A percentile compares a stretch with the other conserved stretches of the same genome.
Evolutionary conservation across 2,797 vertebrate genomes (phyloP).

Genomic region (Falco cherrug): DNA sequence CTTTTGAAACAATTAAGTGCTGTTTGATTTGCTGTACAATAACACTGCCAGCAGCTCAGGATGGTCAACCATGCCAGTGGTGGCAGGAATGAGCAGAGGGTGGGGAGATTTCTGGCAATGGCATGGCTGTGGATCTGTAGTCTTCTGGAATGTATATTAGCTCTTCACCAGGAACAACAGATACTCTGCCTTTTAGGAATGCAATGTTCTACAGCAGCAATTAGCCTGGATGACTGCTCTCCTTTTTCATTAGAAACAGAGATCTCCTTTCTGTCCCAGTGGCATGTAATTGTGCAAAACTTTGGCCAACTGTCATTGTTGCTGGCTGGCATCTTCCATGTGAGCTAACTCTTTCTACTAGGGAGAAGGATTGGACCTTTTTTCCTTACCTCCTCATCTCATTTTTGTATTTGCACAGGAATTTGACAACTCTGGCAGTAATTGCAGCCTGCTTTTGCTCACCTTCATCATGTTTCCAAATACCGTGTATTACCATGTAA

Average conservation of each 20-base stretch:
- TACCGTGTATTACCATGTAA: not conserved
- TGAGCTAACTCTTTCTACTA: not conserved
- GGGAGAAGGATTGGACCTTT: not conserved
- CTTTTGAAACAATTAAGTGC: not conserved
- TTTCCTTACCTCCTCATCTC: not conserved
- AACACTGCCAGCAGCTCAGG: not conserved
- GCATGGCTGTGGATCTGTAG: not conserved
- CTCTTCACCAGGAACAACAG: not conserved
- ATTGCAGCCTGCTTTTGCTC: conserved; percentile 8
- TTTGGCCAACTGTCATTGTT: not conserved
- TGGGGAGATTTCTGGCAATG: not conserved
- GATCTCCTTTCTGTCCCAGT: not conserved
- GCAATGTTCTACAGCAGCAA: not conserved
- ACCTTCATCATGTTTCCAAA: conserved; percentile 43
- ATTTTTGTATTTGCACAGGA: not conserved
- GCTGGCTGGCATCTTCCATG: not conserved
- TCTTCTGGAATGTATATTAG: not conserved
- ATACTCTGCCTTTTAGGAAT: not conserved
- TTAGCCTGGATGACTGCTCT: not conserved
- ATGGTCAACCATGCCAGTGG: not conserved
- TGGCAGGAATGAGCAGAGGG: not conserved
- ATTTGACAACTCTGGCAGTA: conserved; percentile 6
- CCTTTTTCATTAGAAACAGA: not conserved
- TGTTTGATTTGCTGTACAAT: not conserved
- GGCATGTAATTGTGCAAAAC: not conserved